phyloP scores from a whole-genome alignment of 2,113 vertebrate genomes.

The Furnarius figulus region DNA sequence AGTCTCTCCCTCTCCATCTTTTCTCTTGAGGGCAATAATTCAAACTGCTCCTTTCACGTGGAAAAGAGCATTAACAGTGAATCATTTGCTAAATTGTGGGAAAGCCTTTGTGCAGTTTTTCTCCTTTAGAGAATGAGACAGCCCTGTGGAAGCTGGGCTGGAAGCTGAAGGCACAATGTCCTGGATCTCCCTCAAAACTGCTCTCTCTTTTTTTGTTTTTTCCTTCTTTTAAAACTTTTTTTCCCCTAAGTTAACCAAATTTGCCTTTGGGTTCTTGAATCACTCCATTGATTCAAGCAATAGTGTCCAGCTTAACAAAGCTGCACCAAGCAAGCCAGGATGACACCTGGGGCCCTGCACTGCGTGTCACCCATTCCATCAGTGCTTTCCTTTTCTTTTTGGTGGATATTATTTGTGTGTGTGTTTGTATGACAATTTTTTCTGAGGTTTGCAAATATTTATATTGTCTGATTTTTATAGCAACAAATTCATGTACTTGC shows the following conservation, averaged over 20 bases:
- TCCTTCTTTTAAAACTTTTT: neutral
- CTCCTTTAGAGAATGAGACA: neutral
- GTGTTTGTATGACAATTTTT: neutral
- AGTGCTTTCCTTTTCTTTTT: neutral
- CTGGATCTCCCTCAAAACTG: constrained; percentile 79
- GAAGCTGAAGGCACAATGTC: constrained; percentile 12
- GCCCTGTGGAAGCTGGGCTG: neutral
- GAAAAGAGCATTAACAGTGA: neutral
- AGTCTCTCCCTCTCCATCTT: neutral
- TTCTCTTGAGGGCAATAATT: neutral
- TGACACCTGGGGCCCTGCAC: constrained; percentile 26
- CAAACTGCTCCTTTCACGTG: neutral
- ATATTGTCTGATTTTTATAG: neutral
- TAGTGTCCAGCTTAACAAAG: neutral
- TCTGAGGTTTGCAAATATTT: constrained; percentile 23
- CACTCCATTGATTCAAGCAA: constrained; percentile 71
- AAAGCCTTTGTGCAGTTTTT: neutral
- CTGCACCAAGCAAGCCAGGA: neutral
- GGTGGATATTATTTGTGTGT: neutral
- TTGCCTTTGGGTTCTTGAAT: constrained; percentile 75
- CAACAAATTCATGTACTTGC: constrained; percentile 31
- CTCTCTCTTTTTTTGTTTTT: neutral
- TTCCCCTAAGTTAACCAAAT: constrained; percentile 10
- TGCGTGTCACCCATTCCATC: constrained; percentile 52
- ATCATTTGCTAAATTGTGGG: neutral